These are phyloP conservation scores for Podarcis siculus DNA, from an alignment of 2,797 vertebrate species.

Conservation along the genomic window DNA sequence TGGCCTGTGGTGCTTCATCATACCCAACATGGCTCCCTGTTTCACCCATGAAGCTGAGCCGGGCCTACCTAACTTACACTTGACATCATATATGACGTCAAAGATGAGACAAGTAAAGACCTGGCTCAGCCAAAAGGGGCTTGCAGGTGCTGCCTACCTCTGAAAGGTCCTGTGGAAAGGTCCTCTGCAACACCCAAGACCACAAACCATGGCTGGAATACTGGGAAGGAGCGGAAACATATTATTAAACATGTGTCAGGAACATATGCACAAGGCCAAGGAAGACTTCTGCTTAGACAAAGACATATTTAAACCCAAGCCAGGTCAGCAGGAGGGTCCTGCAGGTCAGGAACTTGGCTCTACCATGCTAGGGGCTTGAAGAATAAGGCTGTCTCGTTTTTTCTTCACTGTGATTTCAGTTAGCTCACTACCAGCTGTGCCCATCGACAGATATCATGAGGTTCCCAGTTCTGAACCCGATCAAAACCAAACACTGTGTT, in stretches of 20 bases:
- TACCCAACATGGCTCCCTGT: no score
- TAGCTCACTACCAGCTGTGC: background rate
- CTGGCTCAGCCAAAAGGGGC: no score
- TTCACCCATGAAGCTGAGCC: no score
- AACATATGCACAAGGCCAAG: background rate
- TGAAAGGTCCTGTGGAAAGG: no score
- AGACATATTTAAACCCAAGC: background rate
- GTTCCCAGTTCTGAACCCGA: background rate
- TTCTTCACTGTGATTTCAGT: background rate
- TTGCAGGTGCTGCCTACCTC: no score
- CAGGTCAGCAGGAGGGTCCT: background rate
- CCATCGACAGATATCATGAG: background rate
- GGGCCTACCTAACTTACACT: no score
- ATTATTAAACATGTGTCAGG: background rate
- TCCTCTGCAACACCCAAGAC: no score
- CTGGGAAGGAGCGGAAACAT: background rate
- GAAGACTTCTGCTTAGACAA: background rate
- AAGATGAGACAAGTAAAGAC: no score
- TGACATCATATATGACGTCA: no score
- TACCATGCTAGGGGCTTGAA: no score
- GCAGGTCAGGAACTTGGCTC: background rate
- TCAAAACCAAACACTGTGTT: conserved; percentile 9
- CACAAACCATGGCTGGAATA: background rate
- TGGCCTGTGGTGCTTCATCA: no score
- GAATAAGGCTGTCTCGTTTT: background rate